phyloP scores from a whole-genome alignment of 2,797 vertebrate genomes.

The Diplodus puntazzo region DNA sequence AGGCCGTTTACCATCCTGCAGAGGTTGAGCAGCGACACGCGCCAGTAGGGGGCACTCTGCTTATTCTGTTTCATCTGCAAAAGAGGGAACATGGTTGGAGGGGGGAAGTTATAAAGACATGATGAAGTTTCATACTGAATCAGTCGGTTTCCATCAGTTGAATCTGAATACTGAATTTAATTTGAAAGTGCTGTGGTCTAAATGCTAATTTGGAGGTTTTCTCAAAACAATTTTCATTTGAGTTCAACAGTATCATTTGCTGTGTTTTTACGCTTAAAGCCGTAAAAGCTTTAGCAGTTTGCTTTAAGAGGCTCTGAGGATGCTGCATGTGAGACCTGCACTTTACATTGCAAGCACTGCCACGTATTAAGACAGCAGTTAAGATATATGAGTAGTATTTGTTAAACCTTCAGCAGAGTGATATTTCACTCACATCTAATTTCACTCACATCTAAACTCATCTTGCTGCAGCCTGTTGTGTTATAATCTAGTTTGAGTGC shows the following conservation, averaged over 20 bases:
- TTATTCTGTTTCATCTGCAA: conserved; percentile 86
- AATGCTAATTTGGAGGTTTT: not conserved
- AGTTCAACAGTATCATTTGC: not conserved
- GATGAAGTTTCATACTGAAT: not conserved
- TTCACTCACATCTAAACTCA: conserved; percentile 43
- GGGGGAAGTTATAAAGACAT: not conserved
- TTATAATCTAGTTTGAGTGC: conserved; percentile 52
- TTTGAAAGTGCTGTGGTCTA: not conserved
- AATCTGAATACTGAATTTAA: not conserved
- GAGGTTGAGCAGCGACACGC: conserved; percentile 88
- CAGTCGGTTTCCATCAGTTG: no score
- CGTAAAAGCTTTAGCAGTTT: not conserved
- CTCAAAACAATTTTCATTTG: not conserved
- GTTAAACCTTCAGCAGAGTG: not conserved
- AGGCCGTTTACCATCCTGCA: conserved; percentile 88
- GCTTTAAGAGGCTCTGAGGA: conserved; percentile 1
- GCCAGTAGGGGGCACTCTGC: conserved; percentile 91
- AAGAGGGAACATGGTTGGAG: no score
- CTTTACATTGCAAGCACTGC: not conserved
- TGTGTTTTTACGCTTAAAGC: not conserved
- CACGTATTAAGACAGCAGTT: not conserved
- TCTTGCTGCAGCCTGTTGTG: conserved; percentile 30
- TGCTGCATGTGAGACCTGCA: not conserved
- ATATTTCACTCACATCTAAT: conserved; percentile 36
- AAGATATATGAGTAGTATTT: not conserved